Base-by-base conservation (phyloP, 2,113 vertebrate genomes). In the Turnix velox region DNA sequence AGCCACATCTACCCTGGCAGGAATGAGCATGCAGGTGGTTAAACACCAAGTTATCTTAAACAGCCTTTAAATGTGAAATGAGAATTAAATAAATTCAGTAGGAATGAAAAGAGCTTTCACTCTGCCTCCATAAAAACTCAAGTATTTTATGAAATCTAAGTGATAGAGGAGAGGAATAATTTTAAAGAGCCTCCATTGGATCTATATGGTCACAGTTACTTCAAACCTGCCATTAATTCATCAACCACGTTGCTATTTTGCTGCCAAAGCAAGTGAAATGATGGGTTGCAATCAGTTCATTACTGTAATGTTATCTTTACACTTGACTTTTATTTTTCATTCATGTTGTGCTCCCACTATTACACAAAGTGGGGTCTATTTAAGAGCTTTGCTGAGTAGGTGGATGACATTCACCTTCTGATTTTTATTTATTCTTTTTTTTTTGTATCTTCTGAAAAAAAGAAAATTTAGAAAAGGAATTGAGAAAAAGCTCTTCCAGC, bases 121-220 rank as follows among this genome's bases (percentile, higher is more conserved):
- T 51, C 27, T 82, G 9, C 8, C 28, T 30, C 12, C 6, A 1
- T n/a, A 17, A 69, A 80, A 80, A 3, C 3, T 2, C 12, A 27
- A 35, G 4, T 6, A 7, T 55, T 57, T 23, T 2, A 9, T 67
- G 42, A 57, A 43, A 18, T 35, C 13, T 2, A 31, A 16, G 13
- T 54, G 42, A 24, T 33, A n/a, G 37, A 33, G 45, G 61, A 33
- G 5, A 51, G 25, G 37, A 37, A 7, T 30, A 5, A 31, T 24
- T 84, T 39, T 67, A 37, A 43, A 20, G 19, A 19, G 43, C 5
- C 27, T 49, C 22, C 3, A 4, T 2, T 62, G 33, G 33, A 31
- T 4, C 4, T 33, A 0, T 22, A 1, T 9, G 31, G 17, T 14
- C 18, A 23, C 12, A 58, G 51, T 49, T 55, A 42, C 8, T 42